Conservation (phyloP, 2,888 invertebrate genomes). For the Drepana falcataria region DNA sequence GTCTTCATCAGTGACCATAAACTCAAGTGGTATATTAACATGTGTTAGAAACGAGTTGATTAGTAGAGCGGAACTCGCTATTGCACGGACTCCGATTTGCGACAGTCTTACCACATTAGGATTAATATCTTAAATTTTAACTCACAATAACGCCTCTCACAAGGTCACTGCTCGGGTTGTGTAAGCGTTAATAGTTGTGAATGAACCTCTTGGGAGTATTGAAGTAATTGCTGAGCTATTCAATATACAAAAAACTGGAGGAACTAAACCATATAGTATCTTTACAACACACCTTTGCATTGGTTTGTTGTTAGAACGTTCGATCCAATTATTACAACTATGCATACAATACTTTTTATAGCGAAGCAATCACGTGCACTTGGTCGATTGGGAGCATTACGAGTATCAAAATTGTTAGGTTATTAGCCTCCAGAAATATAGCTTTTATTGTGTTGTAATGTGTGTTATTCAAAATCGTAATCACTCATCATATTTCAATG, state of each 20-base stretch:
- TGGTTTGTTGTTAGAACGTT: not conserved
- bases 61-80: slow-evolving; percentile 62
- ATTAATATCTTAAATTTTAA: slow-evolving; percentile 62
- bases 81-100: slow-evolving; percentile 39
- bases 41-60: slow-evolving; percentile 26
- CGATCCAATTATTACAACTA: not conserved
- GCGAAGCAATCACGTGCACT: too few relatives aligned
- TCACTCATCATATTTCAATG: too few relatives aligned
- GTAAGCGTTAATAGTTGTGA: slow-evolving; percentile 13
- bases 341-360: too few relatives aligned
- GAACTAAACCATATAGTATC: not conserved
- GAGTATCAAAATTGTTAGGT: too few relatives aligned
- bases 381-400: too few relatives aligned
- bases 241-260: not conserved
- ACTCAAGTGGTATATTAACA: slow-evolving; percentile 10
- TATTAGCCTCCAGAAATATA: too few relatives aligned
- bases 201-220: slow-evolving; percentile 1
- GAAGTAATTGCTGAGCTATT: slow-evolving; percentile 1
- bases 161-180: slow-evolving; percentile 48
- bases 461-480: too few relatives aligned
- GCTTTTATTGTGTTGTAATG: too few relatives aligned
- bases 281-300: not conserved
- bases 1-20: slow-evolving; percentile 9
- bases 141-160: slow-evolving; percentile 44
- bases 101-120: slow-evolving; percentile 47